Base-by-base conservation (phyloP, 2,888 invertebrate species). In the Drosophila diplacantha region DNA sequence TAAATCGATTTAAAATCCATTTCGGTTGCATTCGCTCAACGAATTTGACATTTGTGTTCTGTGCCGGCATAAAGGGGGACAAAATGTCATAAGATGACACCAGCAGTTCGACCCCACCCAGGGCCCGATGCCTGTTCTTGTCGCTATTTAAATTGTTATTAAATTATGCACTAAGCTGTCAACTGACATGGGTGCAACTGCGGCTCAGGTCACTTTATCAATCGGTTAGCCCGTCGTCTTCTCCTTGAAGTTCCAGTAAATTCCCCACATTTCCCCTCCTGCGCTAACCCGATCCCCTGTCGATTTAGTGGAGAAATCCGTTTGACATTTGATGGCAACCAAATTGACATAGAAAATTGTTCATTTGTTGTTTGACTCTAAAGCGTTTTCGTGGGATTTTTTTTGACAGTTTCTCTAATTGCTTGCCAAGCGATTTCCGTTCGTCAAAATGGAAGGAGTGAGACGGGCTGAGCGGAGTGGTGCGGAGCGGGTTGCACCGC, bases 101-200 rank as follows among this genome's bases (percentile, higher is more conserved):
- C 16, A 12, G 35, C 32, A 38, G 73, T 44, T 60, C 35, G 46
- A 56, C 32, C 47, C 29, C 47, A 47, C 14, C 44, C 31, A 29
- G 29, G 1, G 18, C 3, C 14, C 9, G n/a, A 46, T 32, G 20
- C 20, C 7, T 47, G 47, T 32, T 32, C 18, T 31, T 47, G 47
- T 32, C 47, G 47, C 37, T 55, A 52, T 43, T 60, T 43, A 50
- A 53, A 68, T 54, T 78, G 68, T 79, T 73, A 78, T 79, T 81
- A 74, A 81, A 78, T 78, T 78, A 78, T 81, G 76, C 80, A 72
- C 72, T 79, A 78, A 82, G 78, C 78, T 81, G 77, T 81, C 81
- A 81, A 78, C 59, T 74, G 78, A 78, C 82, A 79, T 72, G 82
- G 80, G 82, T 82, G 64, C 62, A 74, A 61, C 49, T 64, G 46